Conservation (phyloP, 2,888 invertebrate species). For the Athalia rosae region DNA sequence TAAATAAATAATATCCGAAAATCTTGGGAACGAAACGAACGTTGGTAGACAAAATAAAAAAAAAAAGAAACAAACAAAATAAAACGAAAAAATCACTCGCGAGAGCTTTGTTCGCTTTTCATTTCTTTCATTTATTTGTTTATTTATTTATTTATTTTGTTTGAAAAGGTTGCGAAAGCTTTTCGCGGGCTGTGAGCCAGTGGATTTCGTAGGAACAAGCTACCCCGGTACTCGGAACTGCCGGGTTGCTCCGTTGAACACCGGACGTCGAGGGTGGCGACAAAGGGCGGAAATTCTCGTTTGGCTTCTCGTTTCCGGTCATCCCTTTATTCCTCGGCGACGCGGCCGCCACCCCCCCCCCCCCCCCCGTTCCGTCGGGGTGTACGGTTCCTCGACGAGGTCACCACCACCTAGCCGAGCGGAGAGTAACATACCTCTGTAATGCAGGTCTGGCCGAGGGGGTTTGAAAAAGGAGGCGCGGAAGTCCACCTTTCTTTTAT, state of each 20-base stretch:
- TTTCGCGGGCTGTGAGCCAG: not conserved
- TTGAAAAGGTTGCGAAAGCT: not conserved
- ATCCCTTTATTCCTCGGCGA: conserved; percentile 2
- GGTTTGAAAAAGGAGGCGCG: not conserved
- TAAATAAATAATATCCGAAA: too few species aligned
- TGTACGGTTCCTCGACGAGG: not conserved
- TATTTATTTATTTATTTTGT: not conserved
- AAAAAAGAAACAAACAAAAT: too few species aligned
- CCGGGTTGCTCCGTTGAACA: conserved; percentile 1
- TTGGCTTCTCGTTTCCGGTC: conserved; percentile 40
- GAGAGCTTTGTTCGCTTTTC: not conserved
- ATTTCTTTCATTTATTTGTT: not conserved
- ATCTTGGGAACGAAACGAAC: too few species aligned
- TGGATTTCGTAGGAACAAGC: conserved; percentile 19
- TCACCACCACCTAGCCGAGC: not conserved
- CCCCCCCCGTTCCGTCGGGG: too few species aligned
- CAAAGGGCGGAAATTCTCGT: conserved; percentile 45
- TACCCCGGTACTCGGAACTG: not conserved
- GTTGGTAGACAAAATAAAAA: too few species aligned
- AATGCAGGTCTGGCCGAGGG: not conserved
- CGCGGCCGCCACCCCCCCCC: too few species aligned
- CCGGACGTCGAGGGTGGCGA: conserved; percentile 42
- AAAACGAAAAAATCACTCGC: too few species aligned
- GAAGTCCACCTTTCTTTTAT: too few species aligned
- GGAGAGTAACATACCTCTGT: not conserved